phyloP scores from a whole-genome alignment of 1,140 invertebrate species.

The Ostrea denselamellosa region DNA sequence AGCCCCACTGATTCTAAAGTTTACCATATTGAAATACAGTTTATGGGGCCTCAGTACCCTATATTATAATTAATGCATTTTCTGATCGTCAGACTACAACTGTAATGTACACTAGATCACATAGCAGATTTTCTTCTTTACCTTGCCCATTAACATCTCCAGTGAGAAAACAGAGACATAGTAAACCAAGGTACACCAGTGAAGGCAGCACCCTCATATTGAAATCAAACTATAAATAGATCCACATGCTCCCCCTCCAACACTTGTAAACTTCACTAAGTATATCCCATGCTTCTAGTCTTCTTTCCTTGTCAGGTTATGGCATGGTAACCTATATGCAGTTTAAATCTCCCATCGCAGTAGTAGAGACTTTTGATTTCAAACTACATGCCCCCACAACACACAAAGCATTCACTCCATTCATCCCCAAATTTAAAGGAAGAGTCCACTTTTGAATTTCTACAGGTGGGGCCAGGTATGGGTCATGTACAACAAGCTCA shows the following conservation, averaged over 20 bases:
- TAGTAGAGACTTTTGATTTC: background rate
- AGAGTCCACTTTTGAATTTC: slow-evolving; percentile 38
- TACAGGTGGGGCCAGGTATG: slow-evolving; percentile 21
- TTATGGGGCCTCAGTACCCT: no score
- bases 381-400: background rate
- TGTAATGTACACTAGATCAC: background rate
- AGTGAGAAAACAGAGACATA: background rate
- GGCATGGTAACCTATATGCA: slow-evolving; percentile 9
- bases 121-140: background rate
- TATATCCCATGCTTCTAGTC: background rate
- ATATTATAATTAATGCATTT: no score
- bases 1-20: background rate
- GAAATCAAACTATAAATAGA: slow-evolving; percentile 28
- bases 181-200: background rate
- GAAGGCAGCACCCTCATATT: slow-evolving; percentile 22
- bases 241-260: slow-evolving; percentile 22
- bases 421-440: slow-evolving; percentile 37
- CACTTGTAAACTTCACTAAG: background rate
- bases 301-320: background rate
- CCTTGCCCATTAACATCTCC: slow-evolving; percentile 17
- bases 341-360: slow-evolving; percentile 15
- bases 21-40: no score
- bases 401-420: slow-evolving; percentile 15
- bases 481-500: slow-evolving; percentile 3
- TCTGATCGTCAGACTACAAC: no score